Evolutionary conservation across 2,888 invertebrate species (phyloP), one percentile per base, ranked within the genome.

Genomic region (Eristalinus sepulchralis): DNA sequence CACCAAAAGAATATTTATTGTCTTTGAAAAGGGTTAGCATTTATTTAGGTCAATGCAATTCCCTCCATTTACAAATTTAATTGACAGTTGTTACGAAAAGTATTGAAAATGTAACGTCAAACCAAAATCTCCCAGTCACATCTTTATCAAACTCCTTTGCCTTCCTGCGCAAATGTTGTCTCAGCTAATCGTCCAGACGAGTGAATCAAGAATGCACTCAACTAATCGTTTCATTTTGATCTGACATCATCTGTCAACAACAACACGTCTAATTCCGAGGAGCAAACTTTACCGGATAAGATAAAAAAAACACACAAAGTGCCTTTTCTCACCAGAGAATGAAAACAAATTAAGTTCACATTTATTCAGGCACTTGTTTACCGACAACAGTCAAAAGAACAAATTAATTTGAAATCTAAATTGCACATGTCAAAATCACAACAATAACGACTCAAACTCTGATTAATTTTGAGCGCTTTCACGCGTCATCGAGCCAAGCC

Each of bases 381-480:
- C 47, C 47, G 17, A 17, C 47, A 20, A 8, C 47, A 17, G 47
- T 8, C 47, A 17, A 47, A 47, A 47, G 17, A 17, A 17, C 47
- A 47, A 17, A 47, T 47, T 13, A 39, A 39, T 5, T 39, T 17
- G 6, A 39, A 39, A 39, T 47, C 17, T 17, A 33, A 63, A 63
- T 63, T 34, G 11, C 39, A 47, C 0, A 64, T 33, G 34, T 34
- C 17, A 31, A 64, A 71, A 79, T 72, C 67, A 59, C 11, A 64
- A 68, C 53, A 60, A 34, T 31, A 81, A 53, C 10, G 5, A 27
- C 27, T 5, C 2, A 60, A 13, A 55, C 53, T 67, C 59, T 64
- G 68, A 83, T 83, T 75, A 83, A 59, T 62, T 57, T 39, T 67
- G 68, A 73, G 67, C 66, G 60, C 59, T 71, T 73, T 79, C 73